These are phyloP conservation scores for Tetragnatha versicolor DNA, from an alignment of 1,140 invertebrate species.

Conservation along the genomic window DNA sequence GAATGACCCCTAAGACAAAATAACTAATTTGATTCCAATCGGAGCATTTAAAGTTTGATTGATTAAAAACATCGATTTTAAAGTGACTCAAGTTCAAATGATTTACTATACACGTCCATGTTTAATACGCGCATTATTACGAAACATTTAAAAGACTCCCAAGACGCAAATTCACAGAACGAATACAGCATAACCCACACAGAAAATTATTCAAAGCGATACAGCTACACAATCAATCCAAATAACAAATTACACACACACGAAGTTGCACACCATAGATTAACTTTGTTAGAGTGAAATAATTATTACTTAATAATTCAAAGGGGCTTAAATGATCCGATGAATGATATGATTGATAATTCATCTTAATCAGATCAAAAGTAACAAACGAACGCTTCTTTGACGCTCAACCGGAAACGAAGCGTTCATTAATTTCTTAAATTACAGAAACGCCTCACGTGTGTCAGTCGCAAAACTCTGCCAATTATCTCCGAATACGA, in stretches of 20 bases:
- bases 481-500: constrained; percentile 13
- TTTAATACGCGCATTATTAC: too few relatives aligned
- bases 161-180: too few relatives aligned
- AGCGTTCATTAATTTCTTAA: constrained; percentile 34
- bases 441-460: neutral
- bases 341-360: constrained; percentile 25
- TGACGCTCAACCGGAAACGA: constrained; percentile 8
- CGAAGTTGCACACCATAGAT: neutral
- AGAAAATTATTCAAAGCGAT: too few relatives aligned
- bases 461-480: neutral
- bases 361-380: constrained; percentile 25
- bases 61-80: too few relatives aligned
- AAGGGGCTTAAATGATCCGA: neutral
- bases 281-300: constrained; percentile 23
- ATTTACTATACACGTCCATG: too few relatives aligned
- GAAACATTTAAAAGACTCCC: too few relatives aligned
- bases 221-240: neutral
- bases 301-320: constrained; percentile 31
- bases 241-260: neutral
- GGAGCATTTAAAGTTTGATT: too few relatives aligned
- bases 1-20: too few relatives aligned
- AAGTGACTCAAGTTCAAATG: too few relatives aligned
- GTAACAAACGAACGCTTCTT: constrained; percentile 5
- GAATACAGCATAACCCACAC: too few relatives aligned
- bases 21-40: too few relatives aligned